These are phyloP conservation scores for Nematolebias whitei DNA, from an alignment of 2,113 vertebrate species.

Conservation along the genomic window DNA sequence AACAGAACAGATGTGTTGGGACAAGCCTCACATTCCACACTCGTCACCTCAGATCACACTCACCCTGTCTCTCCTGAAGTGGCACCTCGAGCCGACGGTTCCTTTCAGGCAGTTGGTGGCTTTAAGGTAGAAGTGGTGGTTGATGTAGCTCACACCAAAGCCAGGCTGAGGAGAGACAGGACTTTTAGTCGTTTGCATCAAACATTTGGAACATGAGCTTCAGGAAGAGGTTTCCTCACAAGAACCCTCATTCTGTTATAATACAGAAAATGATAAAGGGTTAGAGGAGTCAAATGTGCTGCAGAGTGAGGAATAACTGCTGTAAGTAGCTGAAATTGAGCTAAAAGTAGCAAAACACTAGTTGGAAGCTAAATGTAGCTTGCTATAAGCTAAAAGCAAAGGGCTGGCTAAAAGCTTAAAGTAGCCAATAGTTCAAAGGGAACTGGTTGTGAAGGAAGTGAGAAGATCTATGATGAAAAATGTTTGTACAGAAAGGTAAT, in stretches of 20 bases:
- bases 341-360: no score
- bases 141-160: conserved; percentile 66
- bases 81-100: conserved; percentile 52
- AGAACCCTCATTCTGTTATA: background rate
- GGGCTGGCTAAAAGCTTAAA: no score
- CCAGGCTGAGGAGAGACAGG: conserved; percentile 59
- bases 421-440: no score
- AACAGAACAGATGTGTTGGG: conserved; percentile 31
- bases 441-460: no score
- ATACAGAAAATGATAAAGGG: background rate
- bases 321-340: no score
- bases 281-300: no score
- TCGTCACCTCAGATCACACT: conserved; percentile 26
- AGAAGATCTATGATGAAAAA: no score
- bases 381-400: no score
- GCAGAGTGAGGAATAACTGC: no score
- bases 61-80: conserved; percentile 75
- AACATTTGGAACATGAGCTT: background rate
- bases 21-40: background rate
- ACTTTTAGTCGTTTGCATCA: background rate
- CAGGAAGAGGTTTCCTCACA: background rate
- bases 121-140: conserved; percentile 77
- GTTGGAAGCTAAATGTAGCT: no score
- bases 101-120: conserved; percentile 73
- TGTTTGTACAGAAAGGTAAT: no score